These are phyloP conservation scores for Drosophila robusta DNA, from an alignment of 2,888 invertebrate species.

Conservation along the genomic window DNA sequence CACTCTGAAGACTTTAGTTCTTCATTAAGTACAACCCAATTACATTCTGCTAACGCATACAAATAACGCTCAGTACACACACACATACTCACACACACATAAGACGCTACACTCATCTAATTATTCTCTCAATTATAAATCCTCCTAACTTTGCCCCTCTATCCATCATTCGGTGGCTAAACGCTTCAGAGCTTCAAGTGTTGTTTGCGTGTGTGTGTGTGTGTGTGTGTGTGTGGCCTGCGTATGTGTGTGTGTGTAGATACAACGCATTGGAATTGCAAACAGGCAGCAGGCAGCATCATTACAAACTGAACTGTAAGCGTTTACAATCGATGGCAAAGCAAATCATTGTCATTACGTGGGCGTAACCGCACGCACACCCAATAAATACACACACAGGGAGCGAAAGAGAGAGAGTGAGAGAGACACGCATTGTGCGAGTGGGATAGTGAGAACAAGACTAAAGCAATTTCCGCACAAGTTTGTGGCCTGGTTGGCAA, in stretches of 20 bases:
- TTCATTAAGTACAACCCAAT: constrained; percentile 57
- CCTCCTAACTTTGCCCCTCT: constrained; percentile 32
- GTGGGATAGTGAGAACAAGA: background rate
- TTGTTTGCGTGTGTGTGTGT: constrained; percentile 26
- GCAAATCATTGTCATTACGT: constrained; percentile 74
- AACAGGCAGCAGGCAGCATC: constrained; percentile 48
- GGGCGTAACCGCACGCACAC: constrained; percentile 62
- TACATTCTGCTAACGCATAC: constrained; percentile 44
- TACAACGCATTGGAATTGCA: constrained; percentile 49
- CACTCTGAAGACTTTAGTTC: constrained; percentile 36
- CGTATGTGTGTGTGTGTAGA: constrained; percentile 19
- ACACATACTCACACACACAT: constrained; percentile 5
- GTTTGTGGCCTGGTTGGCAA: constrained; percentile 61
- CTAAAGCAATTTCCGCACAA: constrained; percentile 67
- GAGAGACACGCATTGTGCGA: background rate
- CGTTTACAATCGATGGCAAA: constrained; percentile 66
- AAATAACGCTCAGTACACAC: constrained; percentile 24
- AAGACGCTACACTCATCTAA: constrained; percentile 64
- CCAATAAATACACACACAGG: constrained; percentile 29
- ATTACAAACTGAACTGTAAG: constrained; percentile 61
- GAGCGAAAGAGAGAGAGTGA: constrained; percentile 1
- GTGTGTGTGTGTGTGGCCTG: constrained; percentile 5
- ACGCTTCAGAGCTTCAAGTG: constrained; percentile 36
- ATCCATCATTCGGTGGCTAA: constrained; percentile 44
- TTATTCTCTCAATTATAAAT: constrained; percentile 73